Evolutionary conservation across 2,113 vertebrate species (phyloP).

Genomic region (Oncorhynchus masou): DNA sequence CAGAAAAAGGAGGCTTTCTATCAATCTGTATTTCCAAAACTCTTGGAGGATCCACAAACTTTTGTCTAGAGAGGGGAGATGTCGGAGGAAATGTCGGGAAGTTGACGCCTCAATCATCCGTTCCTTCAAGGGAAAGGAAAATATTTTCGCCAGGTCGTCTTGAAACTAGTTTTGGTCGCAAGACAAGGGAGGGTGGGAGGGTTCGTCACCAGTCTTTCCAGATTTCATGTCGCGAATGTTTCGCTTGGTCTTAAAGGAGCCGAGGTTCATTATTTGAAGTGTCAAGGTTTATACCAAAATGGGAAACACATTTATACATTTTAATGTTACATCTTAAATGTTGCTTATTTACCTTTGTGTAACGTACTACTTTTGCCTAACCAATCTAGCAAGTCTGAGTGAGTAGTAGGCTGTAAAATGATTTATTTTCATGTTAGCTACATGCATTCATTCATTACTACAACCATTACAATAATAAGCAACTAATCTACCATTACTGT

Average conservation of each 20-base stretch:
- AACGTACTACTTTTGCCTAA: too few species aligned
- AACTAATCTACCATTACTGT: too few species aligned
- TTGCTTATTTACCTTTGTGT: too few species aligned
- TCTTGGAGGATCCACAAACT: conserved; percentile 1
- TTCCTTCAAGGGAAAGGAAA: conserved; percentile 34
- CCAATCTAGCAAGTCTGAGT: too few species aligned
- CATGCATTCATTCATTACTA: too few species aligned
- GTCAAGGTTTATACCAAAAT: too few species aligned
- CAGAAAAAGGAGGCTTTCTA: background rate
- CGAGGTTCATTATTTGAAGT: background rate
- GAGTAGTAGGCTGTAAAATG: too few species aligned
- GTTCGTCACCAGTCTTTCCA: background rate
- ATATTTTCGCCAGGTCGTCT: conserved; percentile 40
- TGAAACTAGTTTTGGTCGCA: conserved; percentile 53
- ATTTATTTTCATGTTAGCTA: too few species aligned
- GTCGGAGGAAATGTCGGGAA: conserved; percentile 65
- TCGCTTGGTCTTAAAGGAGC: background rate
- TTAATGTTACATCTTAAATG: too few species aligned
- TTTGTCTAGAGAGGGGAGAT: conserved; percentile 38
- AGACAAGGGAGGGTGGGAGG: conserved; percentile 7
- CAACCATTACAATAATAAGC: too few species aligned
- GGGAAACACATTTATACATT: too few species aligned
- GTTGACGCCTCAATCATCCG: conserved; percentile 66
- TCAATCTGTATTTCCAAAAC: background rate
- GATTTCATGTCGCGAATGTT: background rate